These are phyloP conservation scores for Laodelphax striatellus DNA, from an alignment of 1,140 invertebrate species.

Conservation along the genomic window DNA sequence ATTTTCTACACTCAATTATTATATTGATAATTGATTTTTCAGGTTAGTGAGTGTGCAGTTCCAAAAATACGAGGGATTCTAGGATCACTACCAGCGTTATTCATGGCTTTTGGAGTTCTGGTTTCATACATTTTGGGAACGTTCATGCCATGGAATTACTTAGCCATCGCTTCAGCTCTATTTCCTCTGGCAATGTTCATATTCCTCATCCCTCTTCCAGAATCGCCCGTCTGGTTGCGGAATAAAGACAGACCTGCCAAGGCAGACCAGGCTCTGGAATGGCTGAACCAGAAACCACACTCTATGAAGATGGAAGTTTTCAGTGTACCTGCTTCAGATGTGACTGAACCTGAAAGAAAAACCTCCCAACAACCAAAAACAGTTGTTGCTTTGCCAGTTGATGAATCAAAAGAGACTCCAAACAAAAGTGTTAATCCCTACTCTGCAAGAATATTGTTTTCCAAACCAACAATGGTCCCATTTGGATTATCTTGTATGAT, in stretches of 20 bases:
- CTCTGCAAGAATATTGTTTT: conserved; percentile 5
- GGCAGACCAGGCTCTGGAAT: conserved; percentile 34
- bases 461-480: conserved; percentile 23
- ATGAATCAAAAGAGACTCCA: not conserved
- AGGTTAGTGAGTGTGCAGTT: conserved; percentile 51
- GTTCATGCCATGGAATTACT: conserved; percentile 42
- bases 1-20: too few species aligned
- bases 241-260: conserved; percentile 34
- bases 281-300: conserved; percentile 30
- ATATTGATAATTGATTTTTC: not conserved
- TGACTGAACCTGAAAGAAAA: not conserved
- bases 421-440: conserved; percentile 4
- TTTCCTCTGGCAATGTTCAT: conserved; percentile 34
- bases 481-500: conserved; percentile 35
- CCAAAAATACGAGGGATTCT: conserved; percentile 46
- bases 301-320: conserved; percentile 7
- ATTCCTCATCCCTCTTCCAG: conserved; percentile 39
- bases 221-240: conserved; percentile 44
- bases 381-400: not conserved
- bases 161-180: conserved; percentile 36
- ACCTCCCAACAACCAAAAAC: not conserved
- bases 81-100: conserved; percentile 47
- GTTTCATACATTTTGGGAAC: conserved; percentile 44
- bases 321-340: conserved; percentile 16
- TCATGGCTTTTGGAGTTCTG: conserved; percentile 49